A percentile compares a stretch with the other conserved stretches of the same genome.
phyloP scores from a whole-genome alignment of 2,797 vertebrate species.

The Ciconia nigra region DNA sequence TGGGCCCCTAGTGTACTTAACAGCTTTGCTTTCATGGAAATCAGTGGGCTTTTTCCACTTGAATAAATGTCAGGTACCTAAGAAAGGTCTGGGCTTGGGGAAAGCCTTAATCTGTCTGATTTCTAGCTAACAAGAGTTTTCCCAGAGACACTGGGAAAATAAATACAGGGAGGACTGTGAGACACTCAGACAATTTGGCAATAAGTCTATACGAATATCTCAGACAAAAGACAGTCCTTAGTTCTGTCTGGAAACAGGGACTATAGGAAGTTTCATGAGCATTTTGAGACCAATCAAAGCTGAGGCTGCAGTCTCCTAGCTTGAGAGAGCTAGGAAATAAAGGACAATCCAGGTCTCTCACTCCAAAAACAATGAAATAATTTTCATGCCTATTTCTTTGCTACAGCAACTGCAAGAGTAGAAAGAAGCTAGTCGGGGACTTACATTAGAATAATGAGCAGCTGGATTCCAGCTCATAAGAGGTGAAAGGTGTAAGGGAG shows the following conservation, averaged over 20 bases:
- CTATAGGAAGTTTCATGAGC: slow-evolving; percentile 1
- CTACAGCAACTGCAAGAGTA: neutral
- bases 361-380: neutral
- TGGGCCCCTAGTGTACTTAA: neutral
- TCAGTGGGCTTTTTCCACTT: neutral
- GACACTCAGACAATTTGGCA: neutral
- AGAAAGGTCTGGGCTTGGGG: neutral
- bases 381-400: neutral
- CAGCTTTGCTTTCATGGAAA: neutral
- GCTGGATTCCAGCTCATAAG: neutral
- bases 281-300: slow-evolving; percentile 1
- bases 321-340: neutral
- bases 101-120: neutral
- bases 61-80: neutral
- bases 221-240: neutral
- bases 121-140: neutral
- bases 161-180: neutral
- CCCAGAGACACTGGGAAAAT: slow-evolving; percentile 2
- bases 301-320: neutral
- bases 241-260: slow-evolving; percentile 28
- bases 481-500: neutral
- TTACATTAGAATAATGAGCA: neutral
- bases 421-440: neutral
- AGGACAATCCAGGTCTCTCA: neutral
- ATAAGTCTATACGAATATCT: neutral